phyloP scores from a whole-genome alignment of 2,888 invertebrate species.

The Euzophera pinguis region DNA sequence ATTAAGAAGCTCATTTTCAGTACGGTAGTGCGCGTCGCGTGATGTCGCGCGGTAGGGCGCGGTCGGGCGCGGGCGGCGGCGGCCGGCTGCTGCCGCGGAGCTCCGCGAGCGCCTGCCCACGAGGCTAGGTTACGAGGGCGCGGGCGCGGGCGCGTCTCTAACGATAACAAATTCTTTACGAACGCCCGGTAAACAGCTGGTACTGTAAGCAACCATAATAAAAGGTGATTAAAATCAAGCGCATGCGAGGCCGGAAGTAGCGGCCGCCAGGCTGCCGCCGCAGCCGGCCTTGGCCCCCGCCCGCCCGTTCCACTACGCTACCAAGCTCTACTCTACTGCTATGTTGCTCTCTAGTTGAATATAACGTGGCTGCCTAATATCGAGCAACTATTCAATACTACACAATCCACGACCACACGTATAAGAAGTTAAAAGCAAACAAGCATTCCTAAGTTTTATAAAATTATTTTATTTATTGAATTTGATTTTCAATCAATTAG shows the following conservation, averaged over 20 bases:
- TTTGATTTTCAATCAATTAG: background rate
- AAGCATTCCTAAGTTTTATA: background rate
- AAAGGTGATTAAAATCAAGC: slow-evolving; percentile 54
- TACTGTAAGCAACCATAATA: slow-evolving; percentile 81
- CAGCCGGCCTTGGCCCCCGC: slow-evolving; percentile 42
- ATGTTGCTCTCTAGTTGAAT: slow-evolving; percentile 9
- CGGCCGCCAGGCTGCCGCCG: slow-evolving; percentile 31
- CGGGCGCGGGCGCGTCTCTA: slow-evolving; percentile 40
- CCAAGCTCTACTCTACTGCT: slow-evolving; percentile 34
- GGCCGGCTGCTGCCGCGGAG: slow-evolving; percentile 32
- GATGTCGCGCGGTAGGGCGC: slow-evolving; percentile 34
- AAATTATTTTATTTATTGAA: background rate
- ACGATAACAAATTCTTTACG: slow-evolving; percentile 69
- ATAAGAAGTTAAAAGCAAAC: background rate
- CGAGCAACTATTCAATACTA: slow-evolving; percentile 22
- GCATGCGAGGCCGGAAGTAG: slow-evolving; percentile 37
- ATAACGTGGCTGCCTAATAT: slow-evolving; percentile 19
- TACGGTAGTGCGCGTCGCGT: slow-evolving; percentile 35
- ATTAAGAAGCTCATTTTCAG: slow-evolving; percentile 37
- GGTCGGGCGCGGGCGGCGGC: slow-evolving; percentile 35
- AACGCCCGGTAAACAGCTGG: slow-evolving; percentile 84
- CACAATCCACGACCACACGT: slow-evolving; percentile 25
- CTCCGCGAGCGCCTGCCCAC: slow-evolving; percentile 37
- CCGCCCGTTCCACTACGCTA: slow-evolving; percentile 44
- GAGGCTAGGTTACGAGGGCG: slow-evolving; percentile 42